Conservation (phyloP, 2,797 vertebrate species). For the Mormyrops boulengeri region DNA sequence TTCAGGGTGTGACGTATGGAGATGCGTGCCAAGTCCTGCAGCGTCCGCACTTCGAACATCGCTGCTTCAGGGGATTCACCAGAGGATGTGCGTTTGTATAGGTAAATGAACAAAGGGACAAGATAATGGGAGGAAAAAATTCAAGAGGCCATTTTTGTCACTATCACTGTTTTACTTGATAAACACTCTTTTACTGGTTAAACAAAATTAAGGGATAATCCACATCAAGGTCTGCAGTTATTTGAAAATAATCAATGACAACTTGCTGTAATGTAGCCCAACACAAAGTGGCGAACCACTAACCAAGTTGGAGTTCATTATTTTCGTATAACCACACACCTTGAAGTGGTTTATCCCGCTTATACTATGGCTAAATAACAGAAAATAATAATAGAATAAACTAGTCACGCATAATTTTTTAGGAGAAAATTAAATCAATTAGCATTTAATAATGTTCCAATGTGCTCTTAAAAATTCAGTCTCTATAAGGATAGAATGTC, state of each 20-base stretch:
- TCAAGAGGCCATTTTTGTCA: not conserved
- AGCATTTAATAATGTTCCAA: not conserved
- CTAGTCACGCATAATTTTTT: not conserved
- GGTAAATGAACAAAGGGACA: not conserved
- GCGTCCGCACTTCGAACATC: constrained; percentile 73
- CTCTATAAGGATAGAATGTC: not conserved
- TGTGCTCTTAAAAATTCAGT: not conserved
- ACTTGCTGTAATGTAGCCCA: not conserved
- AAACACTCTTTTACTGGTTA: not conserved
- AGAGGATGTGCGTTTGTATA: not conserved
- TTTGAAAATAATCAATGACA: not conserved
- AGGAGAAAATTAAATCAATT: not conserved
- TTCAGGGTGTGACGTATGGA: constrained; percentile 84
- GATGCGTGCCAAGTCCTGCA: constrained; percentile 87
- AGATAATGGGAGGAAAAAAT: not conserved
- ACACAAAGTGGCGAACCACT: not conserved
- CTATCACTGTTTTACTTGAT: not conserved
- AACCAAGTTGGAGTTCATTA: not conserved
- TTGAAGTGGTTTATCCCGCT: not conserved
- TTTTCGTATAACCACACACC: not conserved
- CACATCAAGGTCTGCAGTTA: not conserved
- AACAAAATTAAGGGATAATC: not conserved
- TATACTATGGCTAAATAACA: not conserved
- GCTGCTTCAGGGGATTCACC: constrained; percentile 53
- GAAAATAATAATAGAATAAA: not conserved